Conservation (phyloP, 30 jellyfish, hydroid and myxozoan species). For the Rhopilema esculentum region DNA sequence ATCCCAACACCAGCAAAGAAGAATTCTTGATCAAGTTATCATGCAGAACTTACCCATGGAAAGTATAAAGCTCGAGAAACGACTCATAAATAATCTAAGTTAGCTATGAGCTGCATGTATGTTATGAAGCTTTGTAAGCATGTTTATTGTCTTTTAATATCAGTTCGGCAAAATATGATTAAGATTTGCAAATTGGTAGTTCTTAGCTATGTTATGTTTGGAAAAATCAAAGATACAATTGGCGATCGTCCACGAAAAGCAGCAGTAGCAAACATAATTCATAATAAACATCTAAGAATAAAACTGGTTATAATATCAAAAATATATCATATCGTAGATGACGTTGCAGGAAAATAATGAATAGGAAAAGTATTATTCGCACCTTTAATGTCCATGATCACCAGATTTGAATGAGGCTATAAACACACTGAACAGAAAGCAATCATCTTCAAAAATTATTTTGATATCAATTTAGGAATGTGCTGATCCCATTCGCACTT, state of each 20-base stretch:
- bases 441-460: background rate
- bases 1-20: no score
- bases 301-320: background rate
- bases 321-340: background rate
- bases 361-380: background rate
- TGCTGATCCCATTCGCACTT: constrained; percentile 11
- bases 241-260: no score
- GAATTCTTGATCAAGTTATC: no score
- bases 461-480: background rate
- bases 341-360: background rate
- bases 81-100: background rate
- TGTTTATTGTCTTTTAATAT: background rate
- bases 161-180: background rate
- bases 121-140: background rate
- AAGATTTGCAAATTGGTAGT: background rate
- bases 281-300: background rate
- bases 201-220: background rate
- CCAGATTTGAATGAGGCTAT: background rate
- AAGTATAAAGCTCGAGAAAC: no score
- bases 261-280: no score
- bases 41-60: no score
- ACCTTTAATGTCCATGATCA: background rate
- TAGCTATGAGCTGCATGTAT: background rate
- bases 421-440: background rate
- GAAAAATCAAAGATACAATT: no score